These are phyloP conservation scores for Ciconia nigra DNA, from an alignment of 2,797 vertebrate genomes.

Conservation along the genomic window DNA sequence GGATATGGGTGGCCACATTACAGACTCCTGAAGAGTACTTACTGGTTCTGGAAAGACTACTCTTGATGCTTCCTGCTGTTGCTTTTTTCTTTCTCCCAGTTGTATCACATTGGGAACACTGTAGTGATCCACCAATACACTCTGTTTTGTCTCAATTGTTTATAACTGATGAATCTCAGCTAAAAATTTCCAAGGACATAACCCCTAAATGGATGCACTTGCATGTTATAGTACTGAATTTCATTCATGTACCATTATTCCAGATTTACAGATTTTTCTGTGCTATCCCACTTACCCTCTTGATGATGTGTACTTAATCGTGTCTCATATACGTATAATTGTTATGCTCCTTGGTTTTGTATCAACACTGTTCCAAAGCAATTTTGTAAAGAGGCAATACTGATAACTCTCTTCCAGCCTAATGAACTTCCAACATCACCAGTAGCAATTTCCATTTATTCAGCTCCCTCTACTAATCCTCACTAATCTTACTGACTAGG, in stretches of 20 bases:
- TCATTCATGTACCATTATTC: not conserved
- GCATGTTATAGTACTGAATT: not conserved
- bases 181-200: not conserved
- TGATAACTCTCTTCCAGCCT: not conserved
- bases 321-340: not conserved
- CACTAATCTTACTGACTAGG: not conserved
- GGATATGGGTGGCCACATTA: not conserved
- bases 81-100: not conserved
- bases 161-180: not conserved
- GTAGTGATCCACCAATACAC: not conserved
- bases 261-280: not conserved
- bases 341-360: not conserved
- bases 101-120: not conserved
- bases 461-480: not conserved
- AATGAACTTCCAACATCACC: not conserved
- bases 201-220: not conserved
- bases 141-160: not conserved
- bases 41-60: not conserved
- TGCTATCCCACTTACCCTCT: not conserved
- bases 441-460: not conserved
- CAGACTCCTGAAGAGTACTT: not conserved
- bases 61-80: not conserved
- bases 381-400: not conserved
- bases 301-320: not conserved
- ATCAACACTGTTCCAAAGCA: not conserved